Evolutionary conservation across 2,113 vertebrate genomes (phyloP).

Genomic region (Tachysurus fulvidraco): DNA sequence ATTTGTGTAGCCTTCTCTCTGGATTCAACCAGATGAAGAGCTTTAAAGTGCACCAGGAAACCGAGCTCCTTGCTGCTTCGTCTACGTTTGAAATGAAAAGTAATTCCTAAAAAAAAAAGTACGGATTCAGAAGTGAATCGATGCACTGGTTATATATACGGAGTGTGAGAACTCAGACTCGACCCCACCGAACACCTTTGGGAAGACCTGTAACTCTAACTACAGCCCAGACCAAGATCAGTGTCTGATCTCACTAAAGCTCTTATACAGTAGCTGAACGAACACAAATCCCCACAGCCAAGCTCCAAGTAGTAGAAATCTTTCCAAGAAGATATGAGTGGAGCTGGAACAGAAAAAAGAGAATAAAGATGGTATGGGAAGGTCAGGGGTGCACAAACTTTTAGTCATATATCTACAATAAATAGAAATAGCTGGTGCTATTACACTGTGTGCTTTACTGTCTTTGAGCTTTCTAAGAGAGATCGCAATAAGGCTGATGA

Average conservation of each 20-base stretch:
- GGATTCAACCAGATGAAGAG: background rate
- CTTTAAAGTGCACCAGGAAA: background rate
- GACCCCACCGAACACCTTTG: background rate
- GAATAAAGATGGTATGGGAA: background rate
- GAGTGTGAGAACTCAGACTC: no score
- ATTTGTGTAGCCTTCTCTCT: background rate
- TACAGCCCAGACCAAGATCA: no score
- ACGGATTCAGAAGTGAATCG: background rate
- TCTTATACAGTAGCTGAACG: background rate
- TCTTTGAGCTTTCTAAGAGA: slow-evolving; percentile 50
- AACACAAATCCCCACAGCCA: background rate
- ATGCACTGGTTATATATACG: no score
- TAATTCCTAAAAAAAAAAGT: background rate
- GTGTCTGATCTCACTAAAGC: background rate
- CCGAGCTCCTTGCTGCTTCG: background rate
- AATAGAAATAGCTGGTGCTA: background rate
- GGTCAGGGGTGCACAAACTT: background rate
- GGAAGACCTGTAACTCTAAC: background rate
- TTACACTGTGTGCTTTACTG: background rate
- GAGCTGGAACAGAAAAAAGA: background rate
- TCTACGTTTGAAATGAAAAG: background rate
- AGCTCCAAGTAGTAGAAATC: background rate
- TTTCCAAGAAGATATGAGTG: background rate
- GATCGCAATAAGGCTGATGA: slow-evolving; percentile 44
- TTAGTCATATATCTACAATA: background rate